These are phyloP conservation scores for Elaphurus davidianus DNA, from an alignment of 2,113 vertebrate species.

Conservation along the genomic window DNA sequence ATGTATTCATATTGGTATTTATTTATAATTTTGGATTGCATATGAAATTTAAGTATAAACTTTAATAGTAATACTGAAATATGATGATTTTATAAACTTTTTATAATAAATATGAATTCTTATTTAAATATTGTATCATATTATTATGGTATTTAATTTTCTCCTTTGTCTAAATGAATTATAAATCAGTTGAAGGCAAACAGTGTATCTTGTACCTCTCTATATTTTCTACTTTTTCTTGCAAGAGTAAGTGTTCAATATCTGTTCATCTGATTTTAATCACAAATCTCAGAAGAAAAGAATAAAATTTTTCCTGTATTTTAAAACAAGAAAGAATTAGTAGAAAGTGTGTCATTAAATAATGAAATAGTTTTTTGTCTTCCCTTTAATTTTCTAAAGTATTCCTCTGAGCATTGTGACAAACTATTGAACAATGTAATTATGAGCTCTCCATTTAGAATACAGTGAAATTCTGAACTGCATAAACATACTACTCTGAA, in stretches of 20 bases:
- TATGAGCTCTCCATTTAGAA: conserved; percentile 40
- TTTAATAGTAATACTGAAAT: conserved; percentile 2
- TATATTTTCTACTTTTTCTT: not conserved
- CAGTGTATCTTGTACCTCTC: not conserved
- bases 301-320: not conserved
- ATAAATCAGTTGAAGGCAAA: not conserved
- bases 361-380: conserved; percentile 38
- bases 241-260: not conserved
- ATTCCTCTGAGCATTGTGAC: conserved; percentile 31
- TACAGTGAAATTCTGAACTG: conserved; percentile 41
- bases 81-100: not conserved
- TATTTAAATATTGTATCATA: not conserved
- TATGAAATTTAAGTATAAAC: not conserved
- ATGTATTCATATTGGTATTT: not conserved
- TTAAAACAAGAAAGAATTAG: conserved; percentile 31
- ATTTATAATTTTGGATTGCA: not conserved
- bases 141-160: not conserved
- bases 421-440: conserved; percentile 50
- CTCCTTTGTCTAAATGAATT: not conserved
- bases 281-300: conserved; percentile 19
- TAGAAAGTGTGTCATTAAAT: conserved; percentile 43
- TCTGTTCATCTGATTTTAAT: conserved; percentile 39
- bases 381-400: conserved; percentile 50
- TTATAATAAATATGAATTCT: not conserved
- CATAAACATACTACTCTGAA: conserved; percentile 51